Evolutionary conservation across 2,797 vertebrate species (phyloP).

Genomic region (Epinephelus awoara): DNA sequence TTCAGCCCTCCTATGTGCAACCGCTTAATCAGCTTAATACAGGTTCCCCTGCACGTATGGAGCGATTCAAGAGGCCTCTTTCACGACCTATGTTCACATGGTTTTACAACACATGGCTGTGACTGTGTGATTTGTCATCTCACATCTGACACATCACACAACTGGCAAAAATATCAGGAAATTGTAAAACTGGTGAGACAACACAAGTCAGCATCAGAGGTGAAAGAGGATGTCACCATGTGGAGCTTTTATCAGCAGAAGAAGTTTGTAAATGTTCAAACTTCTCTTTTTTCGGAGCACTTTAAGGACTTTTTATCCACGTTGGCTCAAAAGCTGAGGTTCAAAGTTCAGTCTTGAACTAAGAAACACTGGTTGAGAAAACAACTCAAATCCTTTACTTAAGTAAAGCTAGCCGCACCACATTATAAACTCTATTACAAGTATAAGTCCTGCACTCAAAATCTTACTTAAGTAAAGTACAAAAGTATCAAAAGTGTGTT

Average conservation of each 20-base stretch:
- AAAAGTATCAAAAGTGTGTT: too few species aligned
- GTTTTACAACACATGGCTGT: constrained; percentile 35
- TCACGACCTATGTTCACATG: constrained; percentile 76
- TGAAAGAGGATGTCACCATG: neutral
- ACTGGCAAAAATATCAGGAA: neutral
- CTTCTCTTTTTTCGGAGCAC: neutral
- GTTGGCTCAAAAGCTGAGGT: neutral
- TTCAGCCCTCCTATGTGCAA: constrained; percentile 81
- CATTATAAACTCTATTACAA: too few species aligned
- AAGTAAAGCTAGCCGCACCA: too few species aligned
- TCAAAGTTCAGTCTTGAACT: too few species aligned
- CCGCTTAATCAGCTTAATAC: constrained; percentile 85
- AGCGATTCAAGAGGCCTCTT: constrained; percentile 88
- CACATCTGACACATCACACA: neutral
- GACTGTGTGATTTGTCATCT: constrained; percentile 2
- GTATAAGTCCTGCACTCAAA: too few species aligned
- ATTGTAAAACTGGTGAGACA: constrained; percentile 1
- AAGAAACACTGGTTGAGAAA: too few species aligned
- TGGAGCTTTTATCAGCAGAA: neutral
- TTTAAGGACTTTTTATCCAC: neutral
- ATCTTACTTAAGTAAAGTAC: too few species aligned
- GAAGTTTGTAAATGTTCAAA: neutral
- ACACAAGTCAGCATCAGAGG: neutral
- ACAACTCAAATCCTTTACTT: neutral
- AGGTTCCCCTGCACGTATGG: constrained; percentile 83